A percentile compares a stretch with the other conserved stretches of the same genome.
These are phyloP conservation scores for Aphaenogaster floridana DNA, from an alignment of 1,140 invertebrate species.

Conservation along the genomic window DNA sequence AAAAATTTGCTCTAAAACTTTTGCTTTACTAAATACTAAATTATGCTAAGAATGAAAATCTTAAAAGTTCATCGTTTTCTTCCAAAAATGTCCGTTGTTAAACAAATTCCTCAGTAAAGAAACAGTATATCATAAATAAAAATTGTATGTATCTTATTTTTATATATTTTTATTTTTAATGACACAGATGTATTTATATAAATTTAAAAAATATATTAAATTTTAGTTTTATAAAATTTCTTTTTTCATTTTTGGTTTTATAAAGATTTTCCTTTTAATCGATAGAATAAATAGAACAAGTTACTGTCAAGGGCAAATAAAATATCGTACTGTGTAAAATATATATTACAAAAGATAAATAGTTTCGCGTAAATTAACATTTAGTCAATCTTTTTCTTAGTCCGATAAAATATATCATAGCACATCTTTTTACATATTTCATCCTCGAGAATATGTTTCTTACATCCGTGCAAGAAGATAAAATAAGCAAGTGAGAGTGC, in stretches of 20 bases:
- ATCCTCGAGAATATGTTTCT: conserved; percentile 10
- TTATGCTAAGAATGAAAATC: neutral
- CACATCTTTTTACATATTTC: neutral
- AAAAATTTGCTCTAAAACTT: neutral
- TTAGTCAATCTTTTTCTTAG: neutral
- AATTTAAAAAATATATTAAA: neutral
- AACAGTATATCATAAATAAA: neutral
- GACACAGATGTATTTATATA: neutral
- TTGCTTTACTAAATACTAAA: neutral
- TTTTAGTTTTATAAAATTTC: neutral
- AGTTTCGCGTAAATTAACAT: neutral
- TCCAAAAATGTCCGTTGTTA: neutral
- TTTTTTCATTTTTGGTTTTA: neutral
- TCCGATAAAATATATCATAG: neutral
- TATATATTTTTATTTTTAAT: neutral
- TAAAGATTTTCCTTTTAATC: neutral
- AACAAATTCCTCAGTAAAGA: neutral
- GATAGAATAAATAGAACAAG: neutral
- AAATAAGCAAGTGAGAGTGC: neutral
- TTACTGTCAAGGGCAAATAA: neutral
- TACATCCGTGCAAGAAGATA: neutral
- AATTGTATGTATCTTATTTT: neutral
- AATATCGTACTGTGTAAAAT: neutral
- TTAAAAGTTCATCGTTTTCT: neutral
- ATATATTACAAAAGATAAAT: neutral